phyloP scores from a whole-genome alignment of 2,797 vertebrate species.

The Lacerta bilineata region DNA sequence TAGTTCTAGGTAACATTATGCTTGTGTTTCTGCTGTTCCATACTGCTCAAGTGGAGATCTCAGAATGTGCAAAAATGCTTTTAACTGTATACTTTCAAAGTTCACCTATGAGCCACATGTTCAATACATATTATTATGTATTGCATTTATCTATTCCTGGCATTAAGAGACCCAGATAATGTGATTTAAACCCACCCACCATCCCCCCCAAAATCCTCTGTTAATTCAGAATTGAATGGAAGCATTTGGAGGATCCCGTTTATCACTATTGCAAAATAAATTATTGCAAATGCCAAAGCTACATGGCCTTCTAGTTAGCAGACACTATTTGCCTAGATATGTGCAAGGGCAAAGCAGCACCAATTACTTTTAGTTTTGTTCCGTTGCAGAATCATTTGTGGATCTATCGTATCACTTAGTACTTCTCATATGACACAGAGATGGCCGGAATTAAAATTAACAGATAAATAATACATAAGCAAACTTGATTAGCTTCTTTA shows the following conservation, averaged over 20 bases:
- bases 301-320: slow-evolving; percentile 48
- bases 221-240: neutral
- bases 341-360: slow-evolving; percentile 72
- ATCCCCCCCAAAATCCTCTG: too few relatives aligned
- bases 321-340: slow-evolving; percentile 60
- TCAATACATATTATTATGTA: too few relatives aligned
- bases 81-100: slow-evolving; percentile 43
- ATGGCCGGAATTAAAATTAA: slow-evolving; percentile 76
- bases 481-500: slow-evolving; percentile 94
- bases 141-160: too few relatives aligned
- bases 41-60: neutral
- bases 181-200: neutral
- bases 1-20: neutral
- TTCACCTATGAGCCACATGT: slow-evolving; percentile 42
- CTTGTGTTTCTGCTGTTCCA: neutral
- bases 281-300: neutral
- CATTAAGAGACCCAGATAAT: slow-evolving; percentile 5
- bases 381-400: slow-evolving; percentile 70
- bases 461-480: slow-evolving; percentile 86
- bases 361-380: slow-evolving; percentile 77
- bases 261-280: neutral
- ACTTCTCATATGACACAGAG: slow-evolving; percentile 77
- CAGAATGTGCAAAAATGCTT: slow-evolving; percentile 35
- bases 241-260: neutral
- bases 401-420: slow-evolving; percentile 78